Percentiles rank a stretch among this genome's conserved stretches.
phyloP scores from a whole-genome alignment of 2,113 vertebrate species.

The Tupaia tana region DNA sequence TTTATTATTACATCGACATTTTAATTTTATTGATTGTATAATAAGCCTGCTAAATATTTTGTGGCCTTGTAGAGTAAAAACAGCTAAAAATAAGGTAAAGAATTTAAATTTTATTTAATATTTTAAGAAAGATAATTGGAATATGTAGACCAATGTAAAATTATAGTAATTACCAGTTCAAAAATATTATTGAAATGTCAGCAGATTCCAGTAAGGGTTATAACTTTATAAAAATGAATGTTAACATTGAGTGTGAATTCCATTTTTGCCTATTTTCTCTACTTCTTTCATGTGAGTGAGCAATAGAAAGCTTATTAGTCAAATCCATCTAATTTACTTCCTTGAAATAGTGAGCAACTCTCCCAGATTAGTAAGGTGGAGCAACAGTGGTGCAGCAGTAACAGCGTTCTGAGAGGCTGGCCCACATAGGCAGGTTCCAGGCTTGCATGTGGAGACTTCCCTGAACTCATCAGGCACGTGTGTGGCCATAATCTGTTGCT shows the following conservation, averaged over 20 bases:
- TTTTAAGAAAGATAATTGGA: neutral
- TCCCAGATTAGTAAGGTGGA: neutral
- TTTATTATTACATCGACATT: constrained; percentile 34
- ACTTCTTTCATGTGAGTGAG: neutral
- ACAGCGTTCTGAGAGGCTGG: too few species aligned
- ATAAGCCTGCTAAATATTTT: constrained; percentile 33
- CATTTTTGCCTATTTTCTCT: neutral
- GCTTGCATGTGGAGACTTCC: too few species aligned
- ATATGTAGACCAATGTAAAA: neutral
- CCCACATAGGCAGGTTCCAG: too few species aligned
- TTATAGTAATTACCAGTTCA: neutral
- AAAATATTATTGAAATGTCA: neutral
- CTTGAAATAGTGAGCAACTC: neutral
- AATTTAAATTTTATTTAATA: neutral
- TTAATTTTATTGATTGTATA: constrained; percentile 38
- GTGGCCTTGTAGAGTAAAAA: constrained; percentile 50
- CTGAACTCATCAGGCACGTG: too few species aligned
- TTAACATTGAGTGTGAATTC: neutral
- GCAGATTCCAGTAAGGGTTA: neutral
- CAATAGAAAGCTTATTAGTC: neutral
- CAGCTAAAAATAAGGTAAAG: neutral
- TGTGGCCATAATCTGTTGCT: too few species aligned
- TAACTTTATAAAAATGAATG: neutral
- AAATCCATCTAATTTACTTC: neutral
- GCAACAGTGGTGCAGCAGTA: too few species aligned